These are phyloP conservation scores for Dinothrombium tinctorium DNA, from an alignment of 1,140 invertebrate species.

Conservation along the genomic window DNA sequence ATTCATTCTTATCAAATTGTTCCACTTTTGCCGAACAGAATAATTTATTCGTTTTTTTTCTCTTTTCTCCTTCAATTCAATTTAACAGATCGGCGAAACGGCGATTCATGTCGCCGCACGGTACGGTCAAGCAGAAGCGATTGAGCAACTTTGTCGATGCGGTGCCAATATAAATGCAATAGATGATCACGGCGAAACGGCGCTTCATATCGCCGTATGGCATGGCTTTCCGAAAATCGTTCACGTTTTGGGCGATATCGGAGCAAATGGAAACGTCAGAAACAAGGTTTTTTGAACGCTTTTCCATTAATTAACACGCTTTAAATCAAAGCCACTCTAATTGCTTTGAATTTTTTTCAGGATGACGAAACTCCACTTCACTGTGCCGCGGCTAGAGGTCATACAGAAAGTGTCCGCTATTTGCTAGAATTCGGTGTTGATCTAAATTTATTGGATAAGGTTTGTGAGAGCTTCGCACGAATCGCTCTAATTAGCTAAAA, in stretches of 20 bases:
- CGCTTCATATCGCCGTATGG: constrained; percentile 31
- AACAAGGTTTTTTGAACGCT: constrained; percentile 20
- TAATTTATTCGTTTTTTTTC: neutral
- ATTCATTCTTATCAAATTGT: constrained; percentile 8
- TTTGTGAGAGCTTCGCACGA: constrained; percentile 11
- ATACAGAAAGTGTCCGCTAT: constrained; percentile 30
- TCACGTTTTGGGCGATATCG: constrained; percentile 24
- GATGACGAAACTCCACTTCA: constrained; percentile 34
- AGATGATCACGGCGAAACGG: constrained; percentile 25
- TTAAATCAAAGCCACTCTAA: constrained; percentile 1
- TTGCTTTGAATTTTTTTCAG: constrained; percentile 18
- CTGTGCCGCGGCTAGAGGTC: constrained; percentile 28
- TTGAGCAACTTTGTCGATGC: constrained; percentile 11
- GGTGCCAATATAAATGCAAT: constrained; percentile 9
- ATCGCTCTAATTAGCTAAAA: neutral
- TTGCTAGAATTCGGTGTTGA: constrained; percentile 35
- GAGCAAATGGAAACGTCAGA: constrained; percentile 21
- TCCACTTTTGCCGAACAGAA: neutral
- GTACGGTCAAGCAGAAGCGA: constrained; percentile 27
- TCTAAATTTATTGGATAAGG: constrained; percentile 30
- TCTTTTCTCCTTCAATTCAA: neutral
- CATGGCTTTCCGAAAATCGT: constrained; percentile 29
- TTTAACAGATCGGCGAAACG: constrained; percentile 23
- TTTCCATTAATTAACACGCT: neutral
- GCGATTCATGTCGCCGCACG: constrained; percentile 30